phyloP scores from a whole-genome alignment of 1,140 invertebrate species.

The Drosophila mauritiana region DNA sequence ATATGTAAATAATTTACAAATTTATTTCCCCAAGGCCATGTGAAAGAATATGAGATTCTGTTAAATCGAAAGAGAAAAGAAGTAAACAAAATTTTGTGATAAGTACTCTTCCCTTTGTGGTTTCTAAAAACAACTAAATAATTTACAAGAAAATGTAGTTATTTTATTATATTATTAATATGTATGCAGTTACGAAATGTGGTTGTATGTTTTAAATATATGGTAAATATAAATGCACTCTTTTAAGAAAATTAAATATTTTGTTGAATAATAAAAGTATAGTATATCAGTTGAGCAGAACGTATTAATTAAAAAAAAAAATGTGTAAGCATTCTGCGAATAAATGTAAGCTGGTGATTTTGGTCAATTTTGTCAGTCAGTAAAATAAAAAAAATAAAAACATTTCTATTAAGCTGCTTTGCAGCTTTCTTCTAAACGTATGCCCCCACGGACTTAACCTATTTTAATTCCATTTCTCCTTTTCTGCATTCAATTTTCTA shows the following conservation, averaged over 20 bases:
- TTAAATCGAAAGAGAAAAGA: neutral
- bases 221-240: too few relatives aligned
- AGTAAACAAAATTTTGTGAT: too few relatives aligned
- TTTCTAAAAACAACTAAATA: too few relatives aligned
- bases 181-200: too few relatives aligned
- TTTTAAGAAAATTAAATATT: too few relatives aligned
- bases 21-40: neutral
- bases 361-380: neutral
- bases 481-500: conserved; percentile 8
- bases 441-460: conserved; percentile 5
- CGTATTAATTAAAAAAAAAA: neutral
- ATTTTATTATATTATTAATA: too few relatives aligned
- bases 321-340: neutral
- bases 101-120: too few relatives aligned
- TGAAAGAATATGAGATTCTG: too few relatives aligned
- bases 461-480: conserved; percentile 10
- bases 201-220: too few relatives aligned
- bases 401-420: neutral
- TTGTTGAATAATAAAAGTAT: too few relatives aligned
- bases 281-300: too few relatives aligned
- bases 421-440: neutral
- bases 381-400: neutral
- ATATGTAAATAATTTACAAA: conserved; percentile 34
- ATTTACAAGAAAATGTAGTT: too few relatives aligned
- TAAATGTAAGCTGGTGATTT: neutral